phyloP scores from a whole-genome alignment of 2,888 invertebrate genomes.

The Anoplius nigerrimus region DNA sequence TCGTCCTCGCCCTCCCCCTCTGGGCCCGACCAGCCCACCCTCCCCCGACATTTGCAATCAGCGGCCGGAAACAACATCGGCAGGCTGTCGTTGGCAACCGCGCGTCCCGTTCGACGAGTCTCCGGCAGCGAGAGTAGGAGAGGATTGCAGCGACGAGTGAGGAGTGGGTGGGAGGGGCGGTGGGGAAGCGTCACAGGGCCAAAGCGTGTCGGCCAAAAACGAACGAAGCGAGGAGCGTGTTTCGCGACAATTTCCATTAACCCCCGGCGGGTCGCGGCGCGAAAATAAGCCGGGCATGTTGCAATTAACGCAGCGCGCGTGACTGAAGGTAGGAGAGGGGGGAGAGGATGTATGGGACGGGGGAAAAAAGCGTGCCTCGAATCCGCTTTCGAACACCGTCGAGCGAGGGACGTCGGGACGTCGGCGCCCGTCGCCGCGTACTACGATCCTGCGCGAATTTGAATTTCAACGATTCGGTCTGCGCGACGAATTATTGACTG shows the following conservation, averaged over 20 bases:
- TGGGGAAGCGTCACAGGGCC: neutral
- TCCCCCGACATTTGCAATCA: conserved; percentile 56
- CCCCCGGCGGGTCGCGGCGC: neutral
- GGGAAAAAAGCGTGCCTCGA: neutral
- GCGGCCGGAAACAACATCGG: conserved; percentile 50
- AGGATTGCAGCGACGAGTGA: too few species aligned
- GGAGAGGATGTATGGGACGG: neutral
- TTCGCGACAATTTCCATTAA: neutral
- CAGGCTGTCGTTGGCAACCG: conserved; percentile 1
- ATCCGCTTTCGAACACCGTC: conserved; percentile 9
- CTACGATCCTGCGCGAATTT: too few species aligned
- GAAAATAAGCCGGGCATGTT: conserved; percentile 34
- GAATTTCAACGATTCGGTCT: too few species aligned
- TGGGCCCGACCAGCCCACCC: conserved; percentile 9
- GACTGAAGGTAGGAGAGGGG: neutral
- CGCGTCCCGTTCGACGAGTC: neutral
- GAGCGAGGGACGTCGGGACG: too few species aligned
- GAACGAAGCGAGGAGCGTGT: conserved; percentile 11
- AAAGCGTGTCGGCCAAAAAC: conserved; percentile 19
- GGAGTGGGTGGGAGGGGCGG: too few species aligned
- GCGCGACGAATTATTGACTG: too few species aligned
- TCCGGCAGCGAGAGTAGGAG: too few species aligned
- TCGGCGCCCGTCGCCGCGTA: too few species aligned
- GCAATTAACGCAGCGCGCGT: conserved; percentile 32
- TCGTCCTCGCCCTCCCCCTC: neutral